Conservation (phyloP, 2,113 vertebrate species). For the Elephantulus edwardii region DNA sequence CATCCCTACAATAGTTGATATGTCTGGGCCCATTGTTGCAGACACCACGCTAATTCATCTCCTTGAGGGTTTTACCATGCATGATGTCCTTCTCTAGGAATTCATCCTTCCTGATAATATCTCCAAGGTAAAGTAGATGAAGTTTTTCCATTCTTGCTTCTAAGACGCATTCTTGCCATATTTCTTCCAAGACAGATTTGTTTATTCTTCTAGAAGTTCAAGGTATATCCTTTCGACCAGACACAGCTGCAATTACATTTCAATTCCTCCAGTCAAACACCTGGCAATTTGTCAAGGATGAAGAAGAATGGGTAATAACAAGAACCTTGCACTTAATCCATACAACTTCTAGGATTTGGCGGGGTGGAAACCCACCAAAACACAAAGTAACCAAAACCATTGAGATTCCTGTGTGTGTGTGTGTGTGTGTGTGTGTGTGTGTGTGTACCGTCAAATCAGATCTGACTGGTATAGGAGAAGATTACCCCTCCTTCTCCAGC, state of each 20-base stretch:
- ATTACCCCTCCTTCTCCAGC: too few species aligned
- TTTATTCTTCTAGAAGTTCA: background rate
- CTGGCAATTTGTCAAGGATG: background rate
- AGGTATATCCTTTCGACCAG: background rate
- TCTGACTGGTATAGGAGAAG: too few species aligned
- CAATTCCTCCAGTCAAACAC: background rate
- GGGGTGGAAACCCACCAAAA: too few species aligned
- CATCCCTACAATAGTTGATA: background rate
- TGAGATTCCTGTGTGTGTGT: too few species aligned
- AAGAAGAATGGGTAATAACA: background rate
- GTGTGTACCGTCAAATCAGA: too few species aligned
- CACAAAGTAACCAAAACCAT: too few species aligned
- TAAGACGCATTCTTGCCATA: too few species aligned
- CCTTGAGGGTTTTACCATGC: background rate
- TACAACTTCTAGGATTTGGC: background rate
- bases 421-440: too few species aligned
- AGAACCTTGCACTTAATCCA: background rate
- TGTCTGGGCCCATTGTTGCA: background rate
- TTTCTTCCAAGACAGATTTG: background rate
- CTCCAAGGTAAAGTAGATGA: too few species aligned
- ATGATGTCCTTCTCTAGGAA: background rate
- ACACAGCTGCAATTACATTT: background rate
- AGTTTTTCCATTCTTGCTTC: too few species aligned
- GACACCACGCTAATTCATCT: background rate
- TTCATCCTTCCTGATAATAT: too few species aligned